Evolutionary conservation across 2,113 vertebrate genomes (phyloP), one percentile per base, ranked within the genome.

Genomic region (Tiliqua scincoides): DNA sequence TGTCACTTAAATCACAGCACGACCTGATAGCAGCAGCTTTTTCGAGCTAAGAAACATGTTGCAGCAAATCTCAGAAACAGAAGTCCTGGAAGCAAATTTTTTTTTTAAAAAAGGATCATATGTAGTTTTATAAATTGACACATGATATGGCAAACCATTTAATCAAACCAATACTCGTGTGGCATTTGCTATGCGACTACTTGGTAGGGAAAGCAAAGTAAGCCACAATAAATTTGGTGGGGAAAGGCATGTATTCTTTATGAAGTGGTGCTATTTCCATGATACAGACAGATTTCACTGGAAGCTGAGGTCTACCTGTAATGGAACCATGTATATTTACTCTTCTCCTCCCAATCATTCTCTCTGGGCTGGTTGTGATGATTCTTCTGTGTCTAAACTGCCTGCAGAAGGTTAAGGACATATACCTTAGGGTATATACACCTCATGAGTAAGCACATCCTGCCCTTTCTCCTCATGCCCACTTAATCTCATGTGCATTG

Each of bases 11-110:
- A 94, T 85, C 80, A 84, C 62, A 89, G 1, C 62, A 43, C 40
- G 54, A 48, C 77, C 14, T 89, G 21, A 89, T 92, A 93, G 79
- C 85, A 91, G 79, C 83, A 35, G 4, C 25, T 87, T 92, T 94
- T 93, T 73, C 70, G 85, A 81, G 20, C 3, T 75, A 70, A 71
- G 88, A 91, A 87, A 87, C 12, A 75, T 74, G 79, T 82, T 37
- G 75, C 40, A 83, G 27, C 79, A 63, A 21, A 82, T 86, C 7
- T 83, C 40, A 89, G 63, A 89, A 25, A 52, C 54, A 77, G 9
- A 88, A 71, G n/a, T 27, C 81, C 6, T n/a, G 89, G 88, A 87
- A 43, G 30, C 1, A 76, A 91, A 82, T 74, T 43, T 0, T 2
- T 72, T n/a, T 48, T 40, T 8, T 21, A 35, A 52, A 74, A 48